These are phyloP conservation scores for Puffinus mauretanicus DNA, from an alignment of 2,113 vertebrate genomes.

Conservation along the genomic window DNA sequence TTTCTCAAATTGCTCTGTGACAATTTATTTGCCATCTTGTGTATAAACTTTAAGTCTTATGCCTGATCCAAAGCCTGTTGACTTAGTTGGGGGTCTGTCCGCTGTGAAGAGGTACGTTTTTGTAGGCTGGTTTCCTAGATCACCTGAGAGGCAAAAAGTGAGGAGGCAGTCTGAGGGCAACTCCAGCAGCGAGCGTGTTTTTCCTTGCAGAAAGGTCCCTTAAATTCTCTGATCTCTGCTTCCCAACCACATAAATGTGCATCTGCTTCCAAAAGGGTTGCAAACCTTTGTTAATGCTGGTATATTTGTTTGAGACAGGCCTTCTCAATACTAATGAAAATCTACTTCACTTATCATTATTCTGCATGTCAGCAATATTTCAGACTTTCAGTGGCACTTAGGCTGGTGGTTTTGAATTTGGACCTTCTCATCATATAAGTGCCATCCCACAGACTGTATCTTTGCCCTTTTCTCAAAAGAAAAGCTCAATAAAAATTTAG, in stretches of 20 bases:
- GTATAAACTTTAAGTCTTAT: neutral
- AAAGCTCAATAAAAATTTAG: neutral
- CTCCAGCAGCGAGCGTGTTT: accelerated
- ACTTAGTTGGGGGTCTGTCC: neutral
- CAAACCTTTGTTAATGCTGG: neutral
- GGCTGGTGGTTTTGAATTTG: neutral
- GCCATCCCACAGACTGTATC: neutral
- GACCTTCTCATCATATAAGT: neutral
- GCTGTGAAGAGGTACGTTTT: neutral
- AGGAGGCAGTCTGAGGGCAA: neutral
- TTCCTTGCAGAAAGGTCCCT: neutral
- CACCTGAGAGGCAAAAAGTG: neutral
- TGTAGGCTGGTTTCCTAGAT: neutral
- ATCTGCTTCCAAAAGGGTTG: neutral
- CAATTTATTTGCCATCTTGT: neutral
- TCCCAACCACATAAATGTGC: neutral
- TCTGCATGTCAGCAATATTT: neutral
- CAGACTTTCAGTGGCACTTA: neutral
- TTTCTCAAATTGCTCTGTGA: neutral
- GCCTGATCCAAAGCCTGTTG: neutral
- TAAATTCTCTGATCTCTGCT: neutral
- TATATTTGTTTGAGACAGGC: neutral
- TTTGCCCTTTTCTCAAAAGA: neutral
- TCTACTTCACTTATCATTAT: neutral
- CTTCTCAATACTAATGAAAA: neutral